Conservation (phyloP, 2,888 invertebrate genomes). For the Tipula confusa region DNA sequence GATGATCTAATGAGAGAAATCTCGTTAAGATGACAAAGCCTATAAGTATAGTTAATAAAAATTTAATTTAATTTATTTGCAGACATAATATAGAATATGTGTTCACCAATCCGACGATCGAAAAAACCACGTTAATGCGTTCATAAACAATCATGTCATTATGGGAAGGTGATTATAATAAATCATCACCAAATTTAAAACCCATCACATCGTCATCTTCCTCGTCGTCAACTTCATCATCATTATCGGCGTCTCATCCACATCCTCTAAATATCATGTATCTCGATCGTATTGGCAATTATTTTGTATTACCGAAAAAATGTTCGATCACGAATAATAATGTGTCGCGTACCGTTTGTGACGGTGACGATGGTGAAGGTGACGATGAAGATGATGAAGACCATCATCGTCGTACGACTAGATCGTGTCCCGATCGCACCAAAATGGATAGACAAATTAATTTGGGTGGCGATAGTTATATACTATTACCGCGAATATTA, state of each 20-base stretch:
- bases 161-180: slow-evolving; percentile 6
- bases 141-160: neutral
- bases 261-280: neutral
- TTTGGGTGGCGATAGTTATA: neutral
- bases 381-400: neutral
- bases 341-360: neutral
- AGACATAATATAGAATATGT: neutral
- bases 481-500: neutral
- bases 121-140: neutral
- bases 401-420: neutral
- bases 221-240: neutral
- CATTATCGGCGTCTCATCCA: too few relatives aligned
- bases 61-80: neutral
- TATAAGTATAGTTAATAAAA: neutral
- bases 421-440: neutral
- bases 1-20: neutral
- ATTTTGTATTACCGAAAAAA: neutral
- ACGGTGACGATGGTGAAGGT: neutral
- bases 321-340: neutral
- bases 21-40: neutral
- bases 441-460: neutral
- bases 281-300: neutral
- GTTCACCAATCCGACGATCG: neutral
- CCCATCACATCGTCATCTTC: neutral
- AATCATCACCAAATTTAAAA: neutral